These are phyloP conservation scores for Limnothrissa miodon DNA, from an alignment of 2,113 vertebrate species.

Conservation along the genomic window DNA sequence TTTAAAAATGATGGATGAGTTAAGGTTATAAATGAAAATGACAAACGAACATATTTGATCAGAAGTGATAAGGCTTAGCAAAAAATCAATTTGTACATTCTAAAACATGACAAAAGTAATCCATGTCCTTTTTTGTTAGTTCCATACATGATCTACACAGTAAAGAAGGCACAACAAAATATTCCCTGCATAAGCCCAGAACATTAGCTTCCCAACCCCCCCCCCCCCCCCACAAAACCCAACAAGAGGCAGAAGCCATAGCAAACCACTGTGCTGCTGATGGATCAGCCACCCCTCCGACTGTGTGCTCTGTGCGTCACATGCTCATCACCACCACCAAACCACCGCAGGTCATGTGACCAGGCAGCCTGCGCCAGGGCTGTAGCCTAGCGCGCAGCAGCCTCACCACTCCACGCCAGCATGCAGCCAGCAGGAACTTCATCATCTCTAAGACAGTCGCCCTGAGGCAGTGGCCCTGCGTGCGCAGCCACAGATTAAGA, in stretches of 20 bases:
- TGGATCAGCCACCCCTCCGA: neutral
- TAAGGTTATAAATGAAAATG: slow-evolving; percentile 1
- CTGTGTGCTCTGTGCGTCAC: neutral
- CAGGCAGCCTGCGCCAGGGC: neutral
- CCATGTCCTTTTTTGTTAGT: neutral
- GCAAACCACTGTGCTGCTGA: neutral
- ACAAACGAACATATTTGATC: neutral
- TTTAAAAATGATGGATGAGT: neutral
- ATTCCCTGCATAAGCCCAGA: neutral
- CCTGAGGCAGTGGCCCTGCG: no score
- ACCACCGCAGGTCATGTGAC: neutral
- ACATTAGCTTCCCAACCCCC: neutral
- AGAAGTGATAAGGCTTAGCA: neutral
- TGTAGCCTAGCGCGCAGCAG: neutral
- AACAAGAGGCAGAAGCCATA: neutral
- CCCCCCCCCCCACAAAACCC: neutral
- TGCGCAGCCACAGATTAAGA: no score
- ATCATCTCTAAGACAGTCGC: neutral
- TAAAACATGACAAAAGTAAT: neutral
- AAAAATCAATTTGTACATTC: neutral
- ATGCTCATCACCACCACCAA: neutral
- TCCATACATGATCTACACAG: neutral
- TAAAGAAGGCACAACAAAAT: slow-evolving; percentile 6
- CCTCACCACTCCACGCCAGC: neutral
- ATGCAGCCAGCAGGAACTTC: neutral